Evolutionary conservation across 2,113 vertebrate species (phyloP).

Genomic region (Piprites chloris): DNA sequence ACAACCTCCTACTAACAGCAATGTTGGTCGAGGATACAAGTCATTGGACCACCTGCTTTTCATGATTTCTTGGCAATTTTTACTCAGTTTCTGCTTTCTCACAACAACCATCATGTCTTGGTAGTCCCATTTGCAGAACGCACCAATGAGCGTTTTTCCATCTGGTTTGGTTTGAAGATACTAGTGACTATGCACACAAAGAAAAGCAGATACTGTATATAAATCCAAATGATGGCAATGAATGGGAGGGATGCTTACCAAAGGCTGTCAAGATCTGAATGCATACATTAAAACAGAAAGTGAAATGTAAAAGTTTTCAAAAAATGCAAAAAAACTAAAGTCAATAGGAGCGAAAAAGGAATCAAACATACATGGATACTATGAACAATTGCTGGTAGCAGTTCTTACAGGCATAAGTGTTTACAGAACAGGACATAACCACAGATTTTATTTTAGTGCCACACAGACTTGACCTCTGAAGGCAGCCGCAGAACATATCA

Average conservation of each 20-base stretch:
- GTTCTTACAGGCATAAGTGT: slow-evolving; percentile 20
- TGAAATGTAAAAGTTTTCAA: slow-evolving; percentile 71
- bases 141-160: not conserved
- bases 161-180: not conserved
- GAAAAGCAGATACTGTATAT: slow-evolving; percentile 61
- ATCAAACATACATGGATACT: slow-evolving; percentile 51
- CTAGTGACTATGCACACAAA: slow-evolving; percentile 29
- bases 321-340: slow-evolving; percentile 62
- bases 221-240: slow-evolving; percentile 63
- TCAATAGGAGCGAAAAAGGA: slow-evolving; percentile 61
- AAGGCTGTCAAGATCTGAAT: slow-evolving; percentile 76
- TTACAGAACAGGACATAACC: slow-evolving; percentile 49
- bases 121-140: not conserved
- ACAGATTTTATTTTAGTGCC: not conserved
- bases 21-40: not conserved
- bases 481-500: not conserved
- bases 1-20: slow-evolving; percentile 48
- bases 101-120: not conserved
- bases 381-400: slow-evolving; percentile 60
- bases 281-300: slow-evolving; percentile 79
- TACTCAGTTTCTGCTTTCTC: slow-evolving; percentile 37
- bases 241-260: slow-evolving; percentile 78
- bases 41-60: not conserved
- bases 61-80: slow-evolving; percentile 4
- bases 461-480: not conserved